phyloP scores from a whole-genome alignment of 1,140 invertebrate genomes.

The Neodiprion pinetum region DNA sequence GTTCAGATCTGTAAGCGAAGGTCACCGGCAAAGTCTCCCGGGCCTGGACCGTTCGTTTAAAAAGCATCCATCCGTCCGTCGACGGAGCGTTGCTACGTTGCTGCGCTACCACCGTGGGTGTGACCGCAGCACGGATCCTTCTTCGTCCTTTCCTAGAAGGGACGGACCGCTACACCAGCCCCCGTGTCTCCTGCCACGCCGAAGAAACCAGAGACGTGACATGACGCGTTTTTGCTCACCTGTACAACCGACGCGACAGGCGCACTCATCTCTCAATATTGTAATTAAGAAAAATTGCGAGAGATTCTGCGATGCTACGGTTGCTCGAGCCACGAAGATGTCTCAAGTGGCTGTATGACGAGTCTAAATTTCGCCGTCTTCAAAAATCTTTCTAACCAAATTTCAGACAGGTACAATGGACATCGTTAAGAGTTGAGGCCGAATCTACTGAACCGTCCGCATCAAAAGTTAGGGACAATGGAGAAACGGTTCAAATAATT shows the following conservation, averaged over 20 bases:
- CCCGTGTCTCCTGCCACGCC: not conserved
- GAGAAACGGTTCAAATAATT: too few species aligned
- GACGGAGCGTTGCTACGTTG: too few species aligned
- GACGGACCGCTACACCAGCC: not conserved
- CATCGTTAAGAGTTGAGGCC: too few species aligned
- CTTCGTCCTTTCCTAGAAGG: not conserved
- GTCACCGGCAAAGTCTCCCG: not conserved
- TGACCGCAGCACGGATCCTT: not conserved
- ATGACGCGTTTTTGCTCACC: conserved; percentile 5
- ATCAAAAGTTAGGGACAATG: too few species aligned
- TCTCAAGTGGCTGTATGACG: too few species aligned
- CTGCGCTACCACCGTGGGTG: not conserved
- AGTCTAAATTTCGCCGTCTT: too few species aligned
- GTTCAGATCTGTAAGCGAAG: not conserved
- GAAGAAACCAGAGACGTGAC: not conserved
- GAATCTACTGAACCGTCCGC: too few species aligned
- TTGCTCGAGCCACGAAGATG: too few species aligned
- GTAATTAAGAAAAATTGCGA: not conserved
- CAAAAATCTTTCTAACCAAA: too few species aligned
- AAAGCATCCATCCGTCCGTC: not conserved
- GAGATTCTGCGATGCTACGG: too few species aligned
- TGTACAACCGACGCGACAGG: not conserved
- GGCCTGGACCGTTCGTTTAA: not conserved
- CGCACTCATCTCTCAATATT: not conserved
- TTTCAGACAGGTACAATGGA: too few species aligned